These are phyloP conservation scores for Trichosurus vulpecula DNA, from an alignment of 2,797 vertebrate species.

Conservation along the genomic window DNA sequence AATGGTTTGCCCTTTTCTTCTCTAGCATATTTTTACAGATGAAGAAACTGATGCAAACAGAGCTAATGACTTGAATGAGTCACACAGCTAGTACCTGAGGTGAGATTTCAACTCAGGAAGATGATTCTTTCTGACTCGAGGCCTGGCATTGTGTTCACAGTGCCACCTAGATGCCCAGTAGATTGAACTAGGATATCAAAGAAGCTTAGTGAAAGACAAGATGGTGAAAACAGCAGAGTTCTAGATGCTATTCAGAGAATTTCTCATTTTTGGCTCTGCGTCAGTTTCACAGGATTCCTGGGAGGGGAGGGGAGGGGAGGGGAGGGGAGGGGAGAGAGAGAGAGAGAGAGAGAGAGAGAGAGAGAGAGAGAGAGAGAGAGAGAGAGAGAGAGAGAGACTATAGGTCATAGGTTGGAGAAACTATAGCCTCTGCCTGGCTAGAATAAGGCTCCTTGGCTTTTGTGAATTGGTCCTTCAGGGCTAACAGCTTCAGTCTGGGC, in stretches of 20 bases:
- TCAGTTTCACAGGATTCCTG: neutral
- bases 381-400: neutral
- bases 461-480: neutral
- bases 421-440: neutral
- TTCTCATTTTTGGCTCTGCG: neutral
- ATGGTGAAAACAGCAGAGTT: neutral
- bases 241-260: neutral
- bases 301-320: too few relatives aligned
- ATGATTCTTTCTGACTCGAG: neutral
- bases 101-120: neutral
- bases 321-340: too few relatives aligned
- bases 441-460: neutral
- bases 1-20: neutral
- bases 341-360: too few relatives aligned
- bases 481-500: neutral
- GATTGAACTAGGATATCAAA: neutral
- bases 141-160: neutral
- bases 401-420: neutral
- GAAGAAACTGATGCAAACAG: neutral
- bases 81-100: neutral
- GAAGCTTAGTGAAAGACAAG: neutral
- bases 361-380: too few relatives aligned
- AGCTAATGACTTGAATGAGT: neutral
- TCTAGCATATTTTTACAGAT: neutral
- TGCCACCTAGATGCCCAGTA: neutral